phyloP scores from a whole-genome alignment of 1,140 invertebrate species.

The Lycorma delicatula region DNA sequence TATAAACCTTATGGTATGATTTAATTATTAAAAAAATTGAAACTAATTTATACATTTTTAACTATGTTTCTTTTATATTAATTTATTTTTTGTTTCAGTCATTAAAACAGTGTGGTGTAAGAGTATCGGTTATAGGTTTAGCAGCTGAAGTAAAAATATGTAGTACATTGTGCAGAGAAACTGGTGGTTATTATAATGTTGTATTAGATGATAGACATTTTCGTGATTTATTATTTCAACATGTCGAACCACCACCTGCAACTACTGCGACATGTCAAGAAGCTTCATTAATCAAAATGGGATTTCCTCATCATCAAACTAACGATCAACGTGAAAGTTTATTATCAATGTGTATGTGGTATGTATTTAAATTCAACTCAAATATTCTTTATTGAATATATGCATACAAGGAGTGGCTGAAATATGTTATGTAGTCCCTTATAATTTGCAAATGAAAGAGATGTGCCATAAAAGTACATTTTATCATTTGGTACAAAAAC shows the following conservation, averaged over 20 bases:
- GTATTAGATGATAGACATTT: slow-evolving; percentile 89
- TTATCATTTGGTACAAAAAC: too few species aligned
- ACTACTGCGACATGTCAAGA: slow-evolving; percentile 57
- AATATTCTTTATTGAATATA: too few species aligned
- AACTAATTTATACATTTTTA: neutral
- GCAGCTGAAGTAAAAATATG: slow-evolving; percentile 92
- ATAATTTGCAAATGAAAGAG: too few species aligned
- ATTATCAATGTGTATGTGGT: slow-evolving; percentile 81
- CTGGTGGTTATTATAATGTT: slow-evolving; percentile 76
- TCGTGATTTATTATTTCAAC: slow-evolving; percentile 41
- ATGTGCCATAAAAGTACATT: too few species aligned
- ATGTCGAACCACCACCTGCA: slow-evolving; percentile 78
- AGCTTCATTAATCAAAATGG: slow-evolving; percentile 83
- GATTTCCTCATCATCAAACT: slow-evolving; percentile 69
- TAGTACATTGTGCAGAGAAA: slow-evolving; percentile 71
- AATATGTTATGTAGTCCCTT: too few species aligned
- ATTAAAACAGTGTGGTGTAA: slow-evolving; percentile 53
- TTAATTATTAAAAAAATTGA: too few species aligned
- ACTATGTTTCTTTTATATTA: slow-evolving; percentile 9
- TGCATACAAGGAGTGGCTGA: too few species aligned
- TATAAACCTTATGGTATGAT: too few species aligned
- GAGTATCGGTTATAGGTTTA: slow-evolving; percentile 78
- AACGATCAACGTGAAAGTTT: slow-evolving; percentile 53
- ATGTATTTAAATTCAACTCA: too few species aligned
- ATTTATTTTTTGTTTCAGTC: slow-evolving; percentile 39